Percentiles rank a stretch among this genome's conserved stretches.
Evolutionary conservation across 2,888 invertebrate genomes (phyloP).

Genomic region (Alitta virens): DNA sequence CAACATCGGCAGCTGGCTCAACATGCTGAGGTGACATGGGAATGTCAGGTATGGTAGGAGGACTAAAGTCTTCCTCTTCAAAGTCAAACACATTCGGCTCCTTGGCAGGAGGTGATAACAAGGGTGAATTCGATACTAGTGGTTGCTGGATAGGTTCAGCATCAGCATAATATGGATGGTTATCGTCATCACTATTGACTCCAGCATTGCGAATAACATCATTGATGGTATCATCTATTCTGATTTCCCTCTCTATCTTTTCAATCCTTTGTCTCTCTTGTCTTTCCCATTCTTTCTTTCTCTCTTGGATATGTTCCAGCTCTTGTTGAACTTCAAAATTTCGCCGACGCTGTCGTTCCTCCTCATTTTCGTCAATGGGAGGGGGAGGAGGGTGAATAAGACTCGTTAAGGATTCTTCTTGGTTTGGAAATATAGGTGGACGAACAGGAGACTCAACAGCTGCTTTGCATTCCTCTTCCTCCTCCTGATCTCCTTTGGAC

Average conservation of each 20-base stretch:
- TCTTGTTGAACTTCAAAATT: background rate
- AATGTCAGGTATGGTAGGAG: background rate
- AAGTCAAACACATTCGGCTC: background rate
- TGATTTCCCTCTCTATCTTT: constrained; percentile 5
- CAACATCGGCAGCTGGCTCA: too few species aligned
- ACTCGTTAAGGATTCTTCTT: background rate
- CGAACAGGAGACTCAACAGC: background rate
- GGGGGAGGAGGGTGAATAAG: background rate
- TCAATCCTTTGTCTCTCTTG: background rate
- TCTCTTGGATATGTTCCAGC: background rate
- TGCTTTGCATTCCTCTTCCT: background rate
- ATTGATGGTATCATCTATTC: constrained; percentile 13
- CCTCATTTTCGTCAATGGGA: background rate
- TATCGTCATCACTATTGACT: background rate
- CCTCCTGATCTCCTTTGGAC: background rate
- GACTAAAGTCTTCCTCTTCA: background rate
- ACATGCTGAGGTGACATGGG: too few species aligned
- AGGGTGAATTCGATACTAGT: background rate
- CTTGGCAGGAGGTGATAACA: background rate
- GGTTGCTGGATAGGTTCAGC: background rate
- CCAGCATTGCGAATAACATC: constrained; percentile 1
- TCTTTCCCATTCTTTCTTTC: background rate
- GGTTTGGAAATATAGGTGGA: background rate
- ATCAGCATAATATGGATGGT: background rate
- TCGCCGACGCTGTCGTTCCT: background rate